Evolutionary conservation across 2,113 vertebrate species (phyloP), one percentile per base, ranked within the genome.

Genomic region (Arothron firmamentum): DNA sequence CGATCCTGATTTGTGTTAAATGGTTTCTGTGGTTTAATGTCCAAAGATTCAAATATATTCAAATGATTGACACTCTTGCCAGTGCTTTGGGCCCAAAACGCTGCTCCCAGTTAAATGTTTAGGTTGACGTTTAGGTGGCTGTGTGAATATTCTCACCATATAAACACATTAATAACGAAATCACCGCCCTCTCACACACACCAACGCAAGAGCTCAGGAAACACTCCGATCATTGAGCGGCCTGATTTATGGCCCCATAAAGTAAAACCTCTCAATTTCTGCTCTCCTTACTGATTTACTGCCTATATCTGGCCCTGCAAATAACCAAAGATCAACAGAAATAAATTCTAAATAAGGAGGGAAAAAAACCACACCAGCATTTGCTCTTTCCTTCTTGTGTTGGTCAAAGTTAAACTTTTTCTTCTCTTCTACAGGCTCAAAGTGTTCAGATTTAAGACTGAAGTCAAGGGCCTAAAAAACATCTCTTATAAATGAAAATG

Each of bases 381-480:
- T 23, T 23, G 21, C 21, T 23, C 61, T 51, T 57, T 28, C 41
- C 20, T 28, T 31, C 10, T 23, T 62, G 55, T 54, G 47, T 67
- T 78, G 56, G 60, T 77, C 60, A 77, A 77, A 80, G 72, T 34
- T 13, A 14, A 64, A 28, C 25, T 28, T 28, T 1, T 25, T 25
- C n/a, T 23, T 23, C 21, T 23, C 69, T 65, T 56, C 67, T 52
- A 54, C 23, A 79, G 18, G 8, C 63, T 62, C 52, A 46, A 28
- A 62, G 47, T 54, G 51, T 48, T 66, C 59, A 51, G 52, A 75
- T 62, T 71, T 7, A 23, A 23, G 21, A 74, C 17, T 68, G 66
- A 72, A 69, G 70, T 72, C 56, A 28, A 54, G 19, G 17, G 38
- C 67, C 75, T 60, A 56, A 65, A 38, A 72, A 64, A 84, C 82